Evolutionary conservation across 2,113 vertebrate genomes (phyloP).

Genomic region (Dicrurus megarhynchus): DNA sequence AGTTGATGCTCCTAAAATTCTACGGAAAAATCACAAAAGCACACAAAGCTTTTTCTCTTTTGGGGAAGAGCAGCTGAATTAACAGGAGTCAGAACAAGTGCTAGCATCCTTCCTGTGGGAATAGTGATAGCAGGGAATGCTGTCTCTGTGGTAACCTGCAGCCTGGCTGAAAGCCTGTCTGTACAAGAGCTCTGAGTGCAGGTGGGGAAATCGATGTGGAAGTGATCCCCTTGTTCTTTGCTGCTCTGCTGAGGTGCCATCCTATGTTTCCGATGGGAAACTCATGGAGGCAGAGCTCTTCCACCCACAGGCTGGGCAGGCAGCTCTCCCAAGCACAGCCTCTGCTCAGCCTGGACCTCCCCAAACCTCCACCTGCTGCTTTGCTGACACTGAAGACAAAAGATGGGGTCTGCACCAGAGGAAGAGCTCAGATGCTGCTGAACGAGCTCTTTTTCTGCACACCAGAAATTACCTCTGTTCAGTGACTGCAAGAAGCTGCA

Average conservation of each 20-base stretch:
- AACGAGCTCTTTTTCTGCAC: neutral
- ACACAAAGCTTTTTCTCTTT: neutral
- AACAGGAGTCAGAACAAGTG: neutral
- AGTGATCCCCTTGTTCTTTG: neutral
- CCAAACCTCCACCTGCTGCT: fast-evolving
- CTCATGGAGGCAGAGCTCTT: neutral
- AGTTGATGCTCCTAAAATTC: neutral
- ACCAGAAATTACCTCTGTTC: neutral
- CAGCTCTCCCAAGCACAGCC: neutral
- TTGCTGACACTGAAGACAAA: neutral
- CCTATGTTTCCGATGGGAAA: neutral
- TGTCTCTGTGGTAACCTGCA: slow-evolving; percentile 1
- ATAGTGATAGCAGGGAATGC: neutral
- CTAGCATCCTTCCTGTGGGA: neutral
- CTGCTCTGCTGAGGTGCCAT: neutral
- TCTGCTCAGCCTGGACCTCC: neutral
- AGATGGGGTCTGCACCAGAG: neutral
- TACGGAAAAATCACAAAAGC: neutral
- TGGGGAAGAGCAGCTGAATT: neutral
- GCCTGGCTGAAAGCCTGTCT: neutral
- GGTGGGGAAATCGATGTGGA: neutral
- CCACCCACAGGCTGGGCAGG: neutral
- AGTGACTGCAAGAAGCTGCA: neutral
- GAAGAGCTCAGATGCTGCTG: neutral
- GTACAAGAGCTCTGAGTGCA: neutral